Evolutionary conservation across 1,140 invertebrate genomes (phyloP).

Genomic region (fruit fly (Drosophila melanogaster)): DNA sequence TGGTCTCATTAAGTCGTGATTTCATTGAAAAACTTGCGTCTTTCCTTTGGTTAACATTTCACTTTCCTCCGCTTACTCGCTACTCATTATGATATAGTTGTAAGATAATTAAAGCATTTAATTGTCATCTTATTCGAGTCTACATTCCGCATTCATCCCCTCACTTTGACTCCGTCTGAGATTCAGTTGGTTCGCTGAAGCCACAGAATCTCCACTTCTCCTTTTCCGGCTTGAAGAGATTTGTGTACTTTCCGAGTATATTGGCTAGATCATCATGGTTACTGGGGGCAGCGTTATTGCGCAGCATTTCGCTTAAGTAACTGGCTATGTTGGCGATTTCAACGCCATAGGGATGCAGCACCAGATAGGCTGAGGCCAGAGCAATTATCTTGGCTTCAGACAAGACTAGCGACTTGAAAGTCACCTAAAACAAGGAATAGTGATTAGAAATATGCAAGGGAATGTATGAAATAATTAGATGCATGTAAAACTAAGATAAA

Average conservation of each 20-base stretch:
- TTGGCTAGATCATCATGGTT: slow-evolving; percentile 89
- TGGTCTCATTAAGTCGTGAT: slow-evolving; percentile 73
- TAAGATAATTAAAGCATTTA: slow-evolving; percentile 76
- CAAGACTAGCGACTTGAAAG: slow-evolving; percentile 84
- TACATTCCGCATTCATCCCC: background rate
- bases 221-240: slow-evolving; percentile 87
- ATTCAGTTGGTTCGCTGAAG: slow-evolving; percentile 81
- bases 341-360: slow-evolving; percentile 94
- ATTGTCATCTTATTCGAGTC: slow-evolving; percentile 55
- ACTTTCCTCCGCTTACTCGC: slow-evolving; percentile 40
- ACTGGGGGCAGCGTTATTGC: slow-evolving; percentile 86
- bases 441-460: background rate
- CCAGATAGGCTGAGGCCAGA: slow-evolving; percentile 92
- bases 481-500: too few relatives aligned
- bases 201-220: slow-evolving; percentile 90
- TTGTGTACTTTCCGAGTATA: slow-evolving; percentile 90
- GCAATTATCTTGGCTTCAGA: slow-evolving; percentile 90
- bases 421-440: slow-evolving; percentile 14
- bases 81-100: slow-evolving; percentile 53
- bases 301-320: slow-evolving; percentile 90
- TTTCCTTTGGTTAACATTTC: slow-evolving; percentile 58
- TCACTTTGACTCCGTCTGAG: slow-evolving; percentile 15
- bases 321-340: slow-evolving; percentile 93
- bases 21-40: slow-evolving; percentile 56
- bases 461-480: background rate